Percentiles rank a stretch among this genome's conserved stretches.
phyloP scores from a whole-genome alignment of 2,797 vertebrate genomes.

The Phrynocephalus guinanensis region DNA sequence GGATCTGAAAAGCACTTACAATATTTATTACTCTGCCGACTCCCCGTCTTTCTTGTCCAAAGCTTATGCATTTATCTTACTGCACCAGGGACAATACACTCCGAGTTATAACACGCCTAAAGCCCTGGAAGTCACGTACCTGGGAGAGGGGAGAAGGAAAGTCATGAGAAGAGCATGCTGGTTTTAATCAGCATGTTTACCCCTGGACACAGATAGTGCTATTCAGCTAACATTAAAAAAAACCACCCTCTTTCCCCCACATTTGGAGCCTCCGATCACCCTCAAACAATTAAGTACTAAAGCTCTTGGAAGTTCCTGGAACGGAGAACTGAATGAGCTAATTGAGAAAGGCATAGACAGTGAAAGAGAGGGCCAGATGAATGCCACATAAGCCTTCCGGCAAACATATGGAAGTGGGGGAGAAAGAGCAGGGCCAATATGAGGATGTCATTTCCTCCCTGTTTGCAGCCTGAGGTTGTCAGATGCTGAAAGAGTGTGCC shows the following conservation, averaged over 20 bases:
- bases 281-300: constrained; percentile 31
- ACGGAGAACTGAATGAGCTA: constrained; percentile 9
- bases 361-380: not conserved
- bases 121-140: not conserved
- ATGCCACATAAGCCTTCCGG: not conserved
- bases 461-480: not conserved
- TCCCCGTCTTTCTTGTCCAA: not conserved
- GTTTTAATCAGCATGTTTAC: not conserved
- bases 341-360: not conserved
- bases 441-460: not conserved
- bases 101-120: not conserved
- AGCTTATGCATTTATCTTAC: constrained; percentile 7
- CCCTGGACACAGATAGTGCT: constrained; percentile 51
- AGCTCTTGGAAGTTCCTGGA: not conserved
- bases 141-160: not conserved
- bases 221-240: constrained; percentile 30
- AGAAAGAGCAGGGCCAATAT: not conserved
- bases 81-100: not conserved
- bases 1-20: constrained; percentile 21
- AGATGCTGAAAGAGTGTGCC: not conserved
- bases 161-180: constrained; percentile 5
- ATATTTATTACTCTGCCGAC: constrained; percentile 29
- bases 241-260: constrained; percentile 28
- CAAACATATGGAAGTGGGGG: not conserved
- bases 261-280: constrained; percentile 37